Conservation (phyloP, 2,113 vertebrate species). For the Cichladusa arquata region DNA sequence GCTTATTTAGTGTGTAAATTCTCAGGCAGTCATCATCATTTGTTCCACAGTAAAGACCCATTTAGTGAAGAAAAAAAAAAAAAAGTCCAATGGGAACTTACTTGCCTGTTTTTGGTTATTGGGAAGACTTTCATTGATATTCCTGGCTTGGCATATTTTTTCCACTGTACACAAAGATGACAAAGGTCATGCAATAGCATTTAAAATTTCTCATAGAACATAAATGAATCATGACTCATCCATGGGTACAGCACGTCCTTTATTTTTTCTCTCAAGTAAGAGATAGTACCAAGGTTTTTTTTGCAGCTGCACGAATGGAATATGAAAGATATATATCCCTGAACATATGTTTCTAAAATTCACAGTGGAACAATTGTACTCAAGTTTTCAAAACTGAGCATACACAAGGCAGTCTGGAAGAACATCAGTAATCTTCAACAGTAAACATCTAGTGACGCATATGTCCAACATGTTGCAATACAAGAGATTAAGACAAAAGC, state of each 20-base stretch:
- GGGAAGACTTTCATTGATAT: conserved; percentile 57
- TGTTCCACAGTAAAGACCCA: conserved; percentile 42
- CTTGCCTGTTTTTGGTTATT: conserved; percentile 59
- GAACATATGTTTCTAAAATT: conserved; percentile 42
- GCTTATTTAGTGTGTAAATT: conserved; percentile 37
- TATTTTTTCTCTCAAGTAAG: conserved; percentile 20
- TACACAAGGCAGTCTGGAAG: conserved; percentile 1
- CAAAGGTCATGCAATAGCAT: conserved; percentile 55
- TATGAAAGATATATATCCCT: neutral
- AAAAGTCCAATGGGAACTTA: neutral
- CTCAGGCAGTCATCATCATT: conserved; percentile 49
- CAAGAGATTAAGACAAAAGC: conserved; percentile 49
- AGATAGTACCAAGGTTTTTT: conserved; percentile 35
- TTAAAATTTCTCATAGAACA: conserved; percentile 58
- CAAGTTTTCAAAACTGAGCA: neutral
- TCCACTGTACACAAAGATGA: conserved; percentile 64
- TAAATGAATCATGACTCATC: conserved; percentile 48
- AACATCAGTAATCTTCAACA: conserved; percentile 37
- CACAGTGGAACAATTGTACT: neutral
- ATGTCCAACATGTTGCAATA: conserved; percentile 25
- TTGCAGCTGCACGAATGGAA: conserved; percentile 21
- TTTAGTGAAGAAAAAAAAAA: neutral
- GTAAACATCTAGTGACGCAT: conserved; percentile 46
- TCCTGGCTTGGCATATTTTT: conserved; percentile 63
- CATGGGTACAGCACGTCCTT: conserved; percentile 49